Evolutionary conservation across 2,113 vertebrate genomes (phyloP).

Genomic region (Empidonax alnorum): DNA sequence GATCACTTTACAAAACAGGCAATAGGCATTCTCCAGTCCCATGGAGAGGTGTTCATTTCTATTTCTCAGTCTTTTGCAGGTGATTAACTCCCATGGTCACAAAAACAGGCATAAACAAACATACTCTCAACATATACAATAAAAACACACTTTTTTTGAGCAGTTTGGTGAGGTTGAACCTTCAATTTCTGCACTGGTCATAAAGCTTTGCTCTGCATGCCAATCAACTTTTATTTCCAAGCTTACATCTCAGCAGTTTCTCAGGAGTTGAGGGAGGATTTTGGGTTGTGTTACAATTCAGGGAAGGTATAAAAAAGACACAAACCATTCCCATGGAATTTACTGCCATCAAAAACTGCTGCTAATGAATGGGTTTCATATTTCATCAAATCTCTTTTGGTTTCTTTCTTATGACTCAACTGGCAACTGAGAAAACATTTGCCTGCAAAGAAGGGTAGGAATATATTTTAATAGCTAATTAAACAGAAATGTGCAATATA

Average conservation of each 20-base stretch:
- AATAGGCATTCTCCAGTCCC: background rate
- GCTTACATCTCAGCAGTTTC: constrained; percentile 70
- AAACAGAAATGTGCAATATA: background rate
- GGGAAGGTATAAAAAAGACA: constrained; percentile 67
- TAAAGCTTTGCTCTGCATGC: constrained; percentile 55
- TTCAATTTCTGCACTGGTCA: constrained; percentile 2
- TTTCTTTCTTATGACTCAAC: constrained; percentile 59
- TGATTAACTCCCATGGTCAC: constrained; percentile 31
- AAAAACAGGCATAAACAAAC: constrained; percentile 38
- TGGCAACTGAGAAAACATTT: constrained; percentile 49
- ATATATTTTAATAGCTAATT: constrained; percentile 24
- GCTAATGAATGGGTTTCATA: constrained; percentile 64
- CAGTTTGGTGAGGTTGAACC: constrained; percentile 14
- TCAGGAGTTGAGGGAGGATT: constrained; percentile 36
- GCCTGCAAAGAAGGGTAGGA: background rate
- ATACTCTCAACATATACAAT: background rate
- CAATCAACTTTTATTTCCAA: constrained; percentile 68
- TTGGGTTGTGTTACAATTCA: constrained; percentile 46
- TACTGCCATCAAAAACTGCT: constrained; percentile 70
- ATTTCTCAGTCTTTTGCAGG: constrained; percentile 19
- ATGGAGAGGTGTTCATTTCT: background rate
- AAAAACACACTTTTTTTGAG: constrained; percentile 34
- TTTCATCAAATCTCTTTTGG: constrained; percentile 70
- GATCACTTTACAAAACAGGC: constrained; percentile 16
- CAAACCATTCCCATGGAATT: constrained; percentile 72